Evolutionary conservation across 1,140 invertebrate genomes (phyloP), one percentile per base, ranked within the genome.

Genomic region (Samia ricini): DNA sequence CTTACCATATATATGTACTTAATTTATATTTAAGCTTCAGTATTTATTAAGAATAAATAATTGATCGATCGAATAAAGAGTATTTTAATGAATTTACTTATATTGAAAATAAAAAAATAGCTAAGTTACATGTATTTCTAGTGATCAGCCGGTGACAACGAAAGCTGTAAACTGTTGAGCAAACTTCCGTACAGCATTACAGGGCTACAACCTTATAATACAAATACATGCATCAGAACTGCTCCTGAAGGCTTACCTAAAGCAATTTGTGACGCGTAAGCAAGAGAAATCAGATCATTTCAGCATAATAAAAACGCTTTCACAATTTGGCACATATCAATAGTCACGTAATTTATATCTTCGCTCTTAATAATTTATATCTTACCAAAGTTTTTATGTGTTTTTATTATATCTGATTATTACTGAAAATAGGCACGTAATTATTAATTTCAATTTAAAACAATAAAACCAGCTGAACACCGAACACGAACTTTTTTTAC

Each of bases 281-380:
- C 76, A 80, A 79, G 76, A 80, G 79, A 82, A 82, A 82, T 79
- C 78, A 67, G 67, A 61, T 50, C 52, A 59, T 66, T 62, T 60
- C 54, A 60, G 19, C 19, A 61, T 42, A 57, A 33, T 36, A 36
- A 57, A 57, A 36, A 36, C 56, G 33, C 56, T 69, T 66, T 63
- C 60, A 66, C 60, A 59, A 21, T 55, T 55, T 24, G 52, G 21
- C 15, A 55, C 7, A 23, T 55, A 55, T 12, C 8, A 52, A 42
- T 42, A 42, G 33, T 42, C 33, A 42, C 33, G 33, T 42, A 12
- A 42, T 42, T 1, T 15, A 42, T 15, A 15, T 12, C 33, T 42
- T 0, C 33, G 33, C 12, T 42, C 7, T 42, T 42, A 42, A 4
- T 15, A 15, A 15, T 42, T 10, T n/a, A n/a, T n/a, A 12, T 42